Base-by-base conservation (phyloP, 2,797 vertebrate genomes). In the Lagodon rhomboides region DNA sequence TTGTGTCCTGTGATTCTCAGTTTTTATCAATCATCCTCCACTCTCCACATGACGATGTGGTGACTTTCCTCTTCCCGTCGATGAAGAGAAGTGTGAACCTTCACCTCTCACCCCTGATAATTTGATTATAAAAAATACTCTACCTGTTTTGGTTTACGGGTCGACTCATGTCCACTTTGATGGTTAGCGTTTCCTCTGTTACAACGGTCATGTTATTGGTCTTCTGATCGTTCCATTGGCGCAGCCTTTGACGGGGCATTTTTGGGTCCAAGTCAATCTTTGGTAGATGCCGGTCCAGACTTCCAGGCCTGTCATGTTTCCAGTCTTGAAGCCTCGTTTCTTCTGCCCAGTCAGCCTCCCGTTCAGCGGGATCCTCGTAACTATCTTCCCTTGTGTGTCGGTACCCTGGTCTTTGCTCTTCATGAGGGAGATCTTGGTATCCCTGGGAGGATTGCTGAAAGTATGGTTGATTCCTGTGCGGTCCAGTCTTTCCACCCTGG, bases 121-220 rank as follows among this genome's bases (percentile, higher is more conserved):
- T 73, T 62, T 18, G 47, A 74, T 54, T 27, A 1, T 20, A 23
- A 75, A 68, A 77, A 51, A 91, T 93, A 90, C 93, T 91, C 86
- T 98, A 99, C 98, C 98, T 99, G 96, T 92, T 94, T 67, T 94
- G 92, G 63, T 93, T 88, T 50, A 92, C 49, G 50, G 94, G 92
- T 74, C 95, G 96, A 93, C 95, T 97, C 96, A 96, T 94, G 92
- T 97, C 96, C 94, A 99, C 95, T 94, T 97, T 98, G 94, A 98
- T 95, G 77, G 94, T 97, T 64, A 99, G 93, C 1, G 91, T 95
- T 88, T 98, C 97, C 76, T 94, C 88, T 2, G 87, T 55, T 12
- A 63, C 73, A 0, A 80, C 73, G 0, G 58, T 54, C 77, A 66
- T 11, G 49, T 79, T 68, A 1, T 74, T 69, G 10, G 22, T 6